A percentile compares a stretch with the other conserved stretches of the same genome.
These are phyloP conservation scores for Elaphurus davidianus DNA, from an alignment of 2,113 vertebrate species.

Conservation along the genomic window DNA sequence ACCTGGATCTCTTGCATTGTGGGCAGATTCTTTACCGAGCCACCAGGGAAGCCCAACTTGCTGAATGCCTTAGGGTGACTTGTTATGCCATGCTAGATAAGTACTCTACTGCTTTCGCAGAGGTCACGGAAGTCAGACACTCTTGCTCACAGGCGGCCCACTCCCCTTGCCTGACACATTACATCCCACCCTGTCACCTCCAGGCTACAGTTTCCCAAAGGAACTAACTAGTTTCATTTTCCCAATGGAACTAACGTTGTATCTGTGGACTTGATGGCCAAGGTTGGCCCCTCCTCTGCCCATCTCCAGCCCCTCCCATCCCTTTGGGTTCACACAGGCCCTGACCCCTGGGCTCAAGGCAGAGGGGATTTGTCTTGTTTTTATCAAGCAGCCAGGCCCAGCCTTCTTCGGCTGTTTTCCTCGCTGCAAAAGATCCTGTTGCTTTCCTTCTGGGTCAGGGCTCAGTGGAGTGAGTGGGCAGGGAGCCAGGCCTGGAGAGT, in stretches of 20 bases:
- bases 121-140: background rate
- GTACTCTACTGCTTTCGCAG: background rate
- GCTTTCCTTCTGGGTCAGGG: background rate
- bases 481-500: background rate
- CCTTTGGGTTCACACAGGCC: background rate
- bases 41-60: background rate
- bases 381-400: background rate
- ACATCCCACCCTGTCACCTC: background rate
- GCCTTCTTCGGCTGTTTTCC: background rate
- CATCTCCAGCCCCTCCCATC: too few species aligned
- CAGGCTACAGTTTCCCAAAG: background rate
- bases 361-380: background rate
- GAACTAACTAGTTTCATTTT: background rate
- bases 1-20: background rate
- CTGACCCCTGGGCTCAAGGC: background rate
- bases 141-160: background rate
- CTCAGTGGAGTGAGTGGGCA: background rate
- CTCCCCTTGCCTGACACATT: too few species aligned
- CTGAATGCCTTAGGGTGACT: background rate
- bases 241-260: background rate
- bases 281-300: background rate
- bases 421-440: background rate
- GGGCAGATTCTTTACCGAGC: background rate
- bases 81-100: background rate
- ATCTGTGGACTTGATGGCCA: rapidly evolving